Evolutionary conservation across 2,888 invertebrate species (phyloP), one percentile per base, ranked within the genome.

Genomic region (Drosophila ustulata): DNA sequence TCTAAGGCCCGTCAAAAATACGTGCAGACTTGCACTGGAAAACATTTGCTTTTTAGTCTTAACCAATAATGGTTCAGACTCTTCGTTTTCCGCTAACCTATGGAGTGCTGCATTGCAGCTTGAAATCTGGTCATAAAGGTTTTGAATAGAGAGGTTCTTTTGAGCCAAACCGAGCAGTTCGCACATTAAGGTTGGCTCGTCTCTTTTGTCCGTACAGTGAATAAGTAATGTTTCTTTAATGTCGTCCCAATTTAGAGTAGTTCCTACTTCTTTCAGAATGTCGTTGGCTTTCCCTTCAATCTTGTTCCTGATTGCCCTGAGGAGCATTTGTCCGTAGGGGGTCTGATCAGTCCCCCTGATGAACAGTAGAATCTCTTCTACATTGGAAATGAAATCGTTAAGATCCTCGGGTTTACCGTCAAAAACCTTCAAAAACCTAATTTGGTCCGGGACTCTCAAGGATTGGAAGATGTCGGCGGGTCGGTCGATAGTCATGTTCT

Each of bases 171-270:
- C 13, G 4, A 45, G 55, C 3, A 55, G 45, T 30, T 55, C 43
- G 43, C 18, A 32, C 55, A 49, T 49, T 11, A 62, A 41, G 47
- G 62, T 55, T 39, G 62, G 55, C 43, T 62, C 62, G 30, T 62
- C 62, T 62, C 62, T 47, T 41, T 55, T 62, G 34, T 59, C 51
- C 8, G 50, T 2, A 13, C 51, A 59, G 11, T 59, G 45, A 28
- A 34, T 11, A 4, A 34, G 9, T 9, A 34, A 9, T 3, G 34
- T 43, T 43, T 43, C 43, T 3, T 43, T 23, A 43, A 43, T 43
- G 4, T 23, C 23, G 43, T 43, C 23, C 43, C 43, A 43, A n/a
- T 23, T 18, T 4, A 43, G 23, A 3, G 18, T 23, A 0, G 9
- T 6, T 43, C 43, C 43, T 7, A 23, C 23, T 8, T 43, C 43